Evolutionary conservation across 2,113 vertebrate species (phyloP), one percentile per base, ranked within the genome.

Genomic region (Rhynchomys soricoides): DNA sequence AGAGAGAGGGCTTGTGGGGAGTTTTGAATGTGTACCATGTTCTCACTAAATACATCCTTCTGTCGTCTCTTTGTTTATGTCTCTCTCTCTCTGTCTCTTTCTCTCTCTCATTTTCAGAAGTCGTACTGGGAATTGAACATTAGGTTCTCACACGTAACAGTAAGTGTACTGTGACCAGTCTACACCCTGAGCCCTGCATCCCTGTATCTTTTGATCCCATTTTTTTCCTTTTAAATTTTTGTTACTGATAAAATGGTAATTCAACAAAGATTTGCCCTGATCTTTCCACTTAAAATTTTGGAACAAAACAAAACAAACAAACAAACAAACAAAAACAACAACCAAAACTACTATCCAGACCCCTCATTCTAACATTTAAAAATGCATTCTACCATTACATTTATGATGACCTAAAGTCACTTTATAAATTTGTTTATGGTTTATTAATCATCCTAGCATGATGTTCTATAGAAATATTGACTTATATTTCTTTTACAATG

Each of bases 231-330:
- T 57, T 40, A 26, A 15, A 48, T 29, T 52, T 57, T 59, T 89
- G 37, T 86, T 92, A 24, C 37, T 86, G 21, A 24, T 75, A 52
- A 96, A 89, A 57, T 92, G 5, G 77, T 95, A 57, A 57, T 89
- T 93, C 73, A 40, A 86, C 45, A 77, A 15, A 90, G 7, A 45
- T 45, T 64, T 94, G 37, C 7, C 64, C 45, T 52, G 17, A 68
- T 50, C 17, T 50, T 70, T n/a, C 31, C n/a, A 24, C 64, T 70
- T 50, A 52, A 70, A 43, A 74, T n/a, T 68, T 94, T 95, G 81
- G 66, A 87, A n/a, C 26, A 93, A 34, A 13, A 64, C 26, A 68
- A 31, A 66, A 31, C 64, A 66, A 64, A 66, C 64, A 31, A 34
- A 68, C 64, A 64, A 64, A 64, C 62, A 64, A 64, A 29, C 3